Evolutionary conservation across 2,888 invertebrate genomes (phyloP), one percentile per base, ranked within the genome.

Genomic region (Asteroscopus sphinx): DNA sequence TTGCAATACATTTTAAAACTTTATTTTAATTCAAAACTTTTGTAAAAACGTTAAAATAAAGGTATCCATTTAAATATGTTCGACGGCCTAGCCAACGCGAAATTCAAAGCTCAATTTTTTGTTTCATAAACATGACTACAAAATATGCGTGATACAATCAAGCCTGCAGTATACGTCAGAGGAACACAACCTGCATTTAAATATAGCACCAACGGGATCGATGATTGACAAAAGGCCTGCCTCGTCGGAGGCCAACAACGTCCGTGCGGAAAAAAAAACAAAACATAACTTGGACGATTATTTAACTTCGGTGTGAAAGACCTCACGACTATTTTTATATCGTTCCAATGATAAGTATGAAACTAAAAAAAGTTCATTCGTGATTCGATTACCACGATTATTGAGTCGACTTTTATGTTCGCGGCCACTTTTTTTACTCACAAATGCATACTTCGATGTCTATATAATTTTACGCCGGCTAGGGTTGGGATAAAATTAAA

Each of bases 321-420:
- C 83, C 82, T 80, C 80, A 72, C 52, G 71, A 78, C 82, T 84
- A 82, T 85, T 82, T 87, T 80, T 80, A 83, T 80, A 77, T 79
- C 81, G 41, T 37, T 66, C 66, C 72, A 72, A 68, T 69, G 64
- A 69, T 67, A 67, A 72, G 40, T 62, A 66, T 25, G 66, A 62
- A 66, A 60, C 48, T 41, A 57, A 68, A 81, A 83, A 85, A 84
- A 80, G 58, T 58, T 60, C 63, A 70, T 68, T 80, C 83, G 83
- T 84, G 83, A 87, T 87, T 87, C 81, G 81, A 88, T 89, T 86
- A 86, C 77, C 64, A 76, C 77, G 76, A 87, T 85, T 81, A 83
- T 82, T 76, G 79, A 80, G 75, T 75, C 77, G 77, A 71, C 64
- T 77, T 73, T 68, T 72, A 75, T 64, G 74, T 73, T n/a, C n/a